Percentiles rank a stretch among this genome's conserved stretches.
Evolutionary conservation across 2,113 vertebrate genomes (phyloP).

Genomic region (Lasiurus borealis): DNA sequence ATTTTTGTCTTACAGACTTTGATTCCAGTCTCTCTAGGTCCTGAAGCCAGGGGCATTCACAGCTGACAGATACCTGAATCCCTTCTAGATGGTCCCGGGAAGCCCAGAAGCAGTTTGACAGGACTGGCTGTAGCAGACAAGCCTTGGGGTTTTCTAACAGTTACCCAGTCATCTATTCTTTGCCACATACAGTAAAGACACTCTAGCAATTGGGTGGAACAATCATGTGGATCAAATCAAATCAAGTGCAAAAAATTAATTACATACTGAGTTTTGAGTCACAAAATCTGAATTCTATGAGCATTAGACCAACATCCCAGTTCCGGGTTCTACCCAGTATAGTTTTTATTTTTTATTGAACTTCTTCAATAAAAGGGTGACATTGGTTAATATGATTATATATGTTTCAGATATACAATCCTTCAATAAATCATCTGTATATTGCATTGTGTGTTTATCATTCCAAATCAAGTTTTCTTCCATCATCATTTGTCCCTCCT

Average conservation of each 20-base stretch:
- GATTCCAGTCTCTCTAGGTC: neutral
- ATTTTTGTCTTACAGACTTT: neutral
- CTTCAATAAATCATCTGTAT: neutral
- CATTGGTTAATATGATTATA: neutral
- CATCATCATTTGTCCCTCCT: neutral
- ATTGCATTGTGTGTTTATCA: neutral
- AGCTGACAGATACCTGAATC: neutral
- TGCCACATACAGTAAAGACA: neutral
- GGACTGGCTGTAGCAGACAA: neutral
- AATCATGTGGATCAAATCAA: neutral
- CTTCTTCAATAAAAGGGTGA: neutral
- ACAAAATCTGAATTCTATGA: slow-evolving; percentile 21
- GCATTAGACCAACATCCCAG: neutral
- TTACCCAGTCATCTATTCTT: neutral
- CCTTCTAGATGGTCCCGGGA: neutral
- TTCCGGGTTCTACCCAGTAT: neutral
- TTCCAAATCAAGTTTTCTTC: neutral
- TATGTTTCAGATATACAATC: neutral
- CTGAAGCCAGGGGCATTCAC: neutral
- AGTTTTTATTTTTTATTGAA: neutral
- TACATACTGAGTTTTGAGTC: neutral
- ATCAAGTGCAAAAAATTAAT: neutral
- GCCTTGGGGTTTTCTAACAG: neutral
- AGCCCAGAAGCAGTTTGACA: neutral
- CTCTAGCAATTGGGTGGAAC: neutral